A percentile compares a stretch with the other conserved stretches of the same genome.
These are phyloP conservation scores for Scrobipalpa costella DNA, from an alignment of 2,888 invertebrate species.

Conservation along the genomic window DNA sequence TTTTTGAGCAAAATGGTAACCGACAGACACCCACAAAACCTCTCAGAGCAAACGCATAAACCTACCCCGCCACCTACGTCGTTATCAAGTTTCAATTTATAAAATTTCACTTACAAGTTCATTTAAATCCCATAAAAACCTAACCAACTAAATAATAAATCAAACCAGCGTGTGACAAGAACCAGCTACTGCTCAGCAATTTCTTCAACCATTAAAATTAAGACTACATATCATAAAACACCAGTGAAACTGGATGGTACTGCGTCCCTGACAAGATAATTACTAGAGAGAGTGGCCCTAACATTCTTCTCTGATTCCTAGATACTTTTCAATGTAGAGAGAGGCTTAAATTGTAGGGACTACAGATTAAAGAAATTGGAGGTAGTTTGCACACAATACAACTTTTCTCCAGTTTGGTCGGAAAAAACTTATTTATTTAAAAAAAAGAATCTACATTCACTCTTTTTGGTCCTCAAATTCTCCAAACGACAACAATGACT, in stretches of 20 bases:
- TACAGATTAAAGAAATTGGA: background rate
- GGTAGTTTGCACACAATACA: too few relatives aligned
- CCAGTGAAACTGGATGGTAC: conserved; percentile 24
- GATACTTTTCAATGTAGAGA: conserved; percentile 20
- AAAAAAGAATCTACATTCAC: too few relatives aligned
- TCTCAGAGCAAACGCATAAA: too few relatives aligned
- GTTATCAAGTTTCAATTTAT: background rate
- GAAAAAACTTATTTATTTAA: too few relatives aligned
- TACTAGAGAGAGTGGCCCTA: conserved; percentile 43
- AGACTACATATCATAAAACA: conserved; percentile 26
- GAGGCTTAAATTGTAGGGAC: background rate
- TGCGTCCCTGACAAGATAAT: conserved; percentile 38
- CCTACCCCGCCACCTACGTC: too few relatives aligned
- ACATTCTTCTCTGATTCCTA: conserved; percentile 44
- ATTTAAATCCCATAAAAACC: background rate
- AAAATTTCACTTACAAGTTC: background rate
- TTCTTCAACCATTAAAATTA: conserved; percentile 26
- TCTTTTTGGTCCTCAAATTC: too few relatives aligned
- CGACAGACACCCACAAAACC: too few relatives aligned
- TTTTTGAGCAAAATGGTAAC: too few relatives aligned
- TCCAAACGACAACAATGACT: too few relatives aligned
- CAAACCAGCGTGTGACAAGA: conserved; percentile 7
- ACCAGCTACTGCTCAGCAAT: conserved; percentile 7
- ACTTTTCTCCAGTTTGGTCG: too few relatives aligned
- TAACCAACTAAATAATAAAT: conserved; percentile 7